Evolutionary conservation across 2,888 invertebrate genomes (phyloP).

Genomic region (Thera britannica): DNA sequence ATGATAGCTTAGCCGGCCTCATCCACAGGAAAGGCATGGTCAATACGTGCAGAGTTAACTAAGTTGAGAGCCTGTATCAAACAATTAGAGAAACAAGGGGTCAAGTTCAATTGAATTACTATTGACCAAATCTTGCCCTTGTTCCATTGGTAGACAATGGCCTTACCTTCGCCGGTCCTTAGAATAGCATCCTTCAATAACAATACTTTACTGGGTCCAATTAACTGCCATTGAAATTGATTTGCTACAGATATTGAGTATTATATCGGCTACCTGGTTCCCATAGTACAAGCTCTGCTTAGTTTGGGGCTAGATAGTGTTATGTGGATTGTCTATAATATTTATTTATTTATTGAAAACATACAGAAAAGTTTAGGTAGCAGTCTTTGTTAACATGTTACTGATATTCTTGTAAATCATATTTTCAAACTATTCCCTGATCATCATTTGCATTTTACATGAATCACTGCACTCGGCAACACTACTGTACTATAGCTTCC

Average conservation of each 20-base stretch:
- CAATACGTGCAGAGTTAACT: too few species aligned
- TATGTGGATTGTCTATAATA: too few species aligned
- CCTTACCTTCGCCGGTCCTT: background rate
- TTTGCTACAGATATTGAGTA: background rate
- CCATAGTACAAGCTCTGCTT: too few species aligned
- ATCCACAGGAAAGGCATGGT: too few species aligned
- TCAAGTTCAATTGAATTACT: background rate
- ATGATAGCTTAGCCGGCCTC: too few species aligned
- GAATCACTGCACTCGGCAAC: slow-evolving; percentile 32
- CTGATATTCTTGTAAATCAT: too few species aligned
- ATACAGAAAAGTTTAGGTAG: background rate
- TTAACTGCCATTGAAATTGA: background rate
- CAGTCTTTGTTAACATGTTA: background rate
- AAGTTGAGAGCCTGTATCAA: background rate
- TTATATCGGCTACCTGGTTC: too few species aligned
- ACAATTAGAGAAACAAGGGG: background rate
- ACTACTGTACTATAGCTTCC: slow-evolving; percentile 9
- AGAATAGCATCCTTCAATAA: background rate
- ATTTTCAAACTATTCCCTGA: background rate
- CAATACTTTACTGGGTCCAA: background rate
- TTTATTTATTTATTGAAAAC: background rate
- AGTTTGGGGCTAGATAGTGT: too few species aligned
- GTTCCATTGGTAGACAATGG: slow-evolving; percentile 4
- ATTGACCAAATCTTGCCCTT: background rate
- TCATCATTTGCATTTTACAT: slow-evolving; percentile 28